These are phyloP conservation scores for Phortica variegata DNA, from an alignment of 1,140 invertebrate genomes.

Conservation along the genomic window DNA sequence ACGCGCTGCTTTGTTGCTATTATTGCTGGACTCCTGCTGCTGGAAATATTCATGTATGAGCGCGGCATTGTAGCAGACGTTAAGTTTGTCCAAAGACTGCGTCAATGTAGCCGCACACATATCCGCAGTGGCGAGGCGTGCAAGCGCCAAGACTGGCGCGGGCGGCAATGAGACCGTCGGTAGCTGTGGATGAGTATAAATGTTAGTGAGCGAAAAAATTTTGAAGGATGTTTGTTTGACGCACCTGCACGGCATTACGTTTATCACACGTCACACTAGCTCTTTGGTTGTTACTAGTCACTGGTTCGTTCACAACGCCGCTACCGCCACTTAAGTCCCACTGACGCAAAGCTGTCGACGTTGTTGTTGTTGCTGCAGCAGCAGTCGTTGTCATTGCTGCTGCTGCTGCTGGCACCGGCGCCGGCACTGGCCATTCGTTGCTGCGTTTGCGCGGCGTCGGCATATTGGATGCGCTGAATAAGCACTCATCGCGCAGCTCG, in stretches of 20 bases:
- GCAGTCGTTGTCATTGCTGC: background rate
- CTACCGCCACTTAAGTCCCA: constrained; percentile 2
- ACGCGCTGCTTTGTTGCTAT: background rate
- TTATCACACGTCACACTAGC: constrained; percentile 48
- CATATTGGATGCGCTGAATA: constrained; percentile 13
- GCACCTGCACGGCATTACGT: constrained; percentile 33
- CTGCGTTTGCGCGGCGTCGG: background rate
- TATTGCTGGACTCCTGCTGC: background rate
- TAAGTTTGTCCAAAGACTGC: constrained; percentile 48
- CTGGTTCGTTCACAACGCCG: too few species aligned
- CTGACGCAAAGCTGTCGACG: constrained; percentile 18
- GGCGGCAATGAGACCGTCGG: constrained; percentile 14
- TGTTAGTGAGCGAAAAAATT: too few species aligned
- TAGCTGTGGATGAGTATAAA: too few species aligned
- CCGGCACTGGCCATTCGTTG: background rate
- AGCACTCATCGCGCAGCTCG: constrained; percentile 17
- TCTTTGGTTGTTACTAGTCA: constrained; percentile 36
- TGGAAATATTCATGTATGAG: constrained; percentile 37
- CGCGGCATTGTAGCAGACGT: constrained; percentile 39
- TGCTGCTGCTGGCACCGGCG: too few species aligned
- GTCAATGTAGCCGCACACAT: constrained; percentile 36
- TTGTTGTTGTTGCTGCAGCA: background rate
- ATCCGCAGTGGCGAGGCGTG: constrained; percentile 34
- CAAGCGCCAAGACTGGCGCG: constrained; percentile 28
- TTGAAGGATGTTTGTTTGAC: too few species aligned